These are phyloP conservation scores for Temnothorax curvispinosus DNA, from an alignment of 1,140 invertebrate species.

Conservation along the genomic window DNA sequence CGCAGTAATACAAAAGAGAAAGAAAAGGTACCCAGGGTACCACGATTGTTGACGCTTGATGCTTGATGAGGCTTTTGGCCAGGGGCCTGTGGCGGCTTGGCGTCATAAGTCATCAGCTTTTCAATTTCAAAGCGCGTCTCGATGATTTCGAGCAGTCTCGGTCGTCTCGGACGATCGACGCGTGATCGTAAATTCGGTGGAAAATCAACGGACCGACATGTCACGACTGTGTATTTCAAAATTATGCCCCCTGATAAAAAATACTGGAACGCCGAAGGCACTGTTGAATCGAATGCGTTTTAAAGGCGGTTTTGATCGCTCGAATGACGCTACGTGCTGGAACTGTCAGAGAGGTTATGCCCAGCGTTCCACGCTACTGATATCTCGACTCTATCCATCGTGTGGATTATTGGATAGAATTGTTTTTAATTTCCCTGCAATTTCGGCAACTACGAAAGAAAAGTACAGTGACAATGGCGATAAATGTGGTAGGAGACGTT, in stretches of 20 bases:
- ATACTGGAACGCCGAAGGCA: not conserved
- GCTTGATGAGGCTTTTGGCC: no score
- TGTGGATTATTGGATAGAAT: slow-evolving; percentile 59
- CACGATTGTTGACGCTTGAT: no score
- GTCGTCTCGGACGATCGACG: not conserved
- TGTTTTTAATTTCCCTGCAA: not conserved
- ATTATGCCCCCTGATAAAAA: slow-evolving; percentile 48
- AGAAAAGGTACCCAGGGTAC: no score
- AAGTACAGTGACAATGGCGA: slow-evolving; percentile 8
- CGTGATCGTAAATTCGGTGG: not conserved
- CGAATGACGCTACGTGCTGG: not conserved
- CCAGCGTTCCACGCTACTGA: not conserved
- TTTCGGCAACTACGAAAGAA: slow-evolving; percentile 11
- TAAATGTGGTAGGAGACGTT: slow-evolving; percentile 6
- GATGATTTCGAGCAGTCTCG: no score
- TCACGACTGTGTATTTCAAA: slow-evolving; percentile 67
- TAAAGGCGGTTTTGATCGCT: not conserved
- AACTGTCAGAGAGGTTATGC: slow-evolving; percentile 71
- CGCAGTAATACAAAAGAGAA: no score
- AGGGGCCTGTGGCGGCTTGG: no score
- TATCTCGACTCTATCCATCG: slow-evolving; percentile 49
- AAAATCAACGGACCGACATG: slow-evolving; percentile 62
- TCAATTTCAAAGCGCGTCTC: no score
- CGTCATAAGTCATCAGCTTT: no score
- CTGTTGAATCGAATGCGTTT: slow-evolving; percentile 33